Percentiles rank a stretch among this genome's conserved stretches.
Conservation (phyloP, 1,140 invertebrate genomes). For the Sweltsa coloradensis region DNA sequence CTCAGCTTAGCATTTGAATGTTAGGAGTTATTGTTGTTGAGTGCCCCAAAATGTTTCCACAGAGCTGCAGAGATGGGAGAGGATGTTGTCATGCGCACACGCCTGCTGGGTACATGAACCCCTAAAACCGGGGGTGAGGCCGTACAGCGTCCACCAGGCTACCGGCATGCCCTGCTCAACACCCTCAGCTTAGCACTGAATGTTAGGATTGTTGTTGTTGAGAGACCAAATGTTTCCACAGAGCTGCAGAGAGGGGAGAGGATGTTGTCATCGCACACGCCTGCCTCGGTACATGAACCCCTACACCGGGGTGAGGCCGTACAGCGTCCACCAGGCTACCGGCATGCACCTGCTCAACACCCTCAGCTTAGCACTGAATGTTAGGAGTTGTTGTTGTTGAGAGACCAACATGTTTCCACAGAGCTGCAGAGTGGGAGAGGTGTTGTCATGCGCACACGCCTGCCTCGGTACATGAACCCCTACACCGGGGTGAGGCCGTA, state of each 20-base stretch:
- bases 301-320: conserved; percentile 47
- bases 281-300: conserved; percentile 56
- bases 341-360: conserved; percentile 42
- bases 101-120: conserved; percentile 58
- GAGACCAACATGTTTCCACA: too few relatives aligned
- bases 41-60: too few relatives aligned
- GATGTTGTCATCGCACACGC: too few relatives aligned
- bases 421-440: conserved; percentile 54
- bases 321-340: conserved; percentile 46
- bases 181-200: too few relatives aligned
- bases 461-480: conserved; percentile 57
- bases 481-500: conserved; percentile 51
- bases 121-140: conserved; percentile 45
- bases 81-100: conserved; percentile 46
- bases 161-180: too few relatives aligned
- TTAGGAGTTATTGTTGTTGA: too few relatives aligned
- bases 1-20: too few relatives aligned
- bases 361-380: conserved; percentile 48
- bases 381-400: too few relatives aligned
- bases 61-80: too few relatives aligned
- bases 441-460: conserved; percentile 46
- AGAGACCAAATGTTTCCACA: too few relatives aligned
- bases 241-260: too few relatives aligned
- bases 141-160: conserved; percentile 49
- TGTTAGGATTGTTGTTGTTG: too few relatives aligned